Conservation (phyloP, 2,888 invertebrate species). For the Pseudoips prasinana region DNA sequence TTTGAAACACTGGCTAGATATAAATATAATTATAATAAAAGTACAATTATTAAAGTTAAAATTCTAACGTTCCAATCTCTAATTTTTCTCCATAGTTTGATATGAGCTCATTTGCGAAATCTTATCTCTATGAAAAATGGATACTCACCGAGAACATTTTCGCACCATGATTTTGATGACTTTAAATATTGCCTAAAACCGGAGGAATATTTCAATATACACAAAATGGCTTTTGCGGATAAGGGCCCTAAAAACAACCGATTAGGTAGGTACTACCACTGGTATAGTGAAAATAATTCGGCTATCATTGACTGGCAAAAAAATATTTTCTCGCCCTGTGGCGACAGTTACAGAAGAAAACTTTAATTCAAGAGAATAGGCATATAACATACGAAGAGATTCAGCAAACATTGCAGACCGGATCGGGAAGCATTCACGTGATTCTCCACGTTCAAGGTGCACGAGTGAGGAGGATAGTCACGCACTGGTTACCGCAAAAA, state of each 20-base stretch:
- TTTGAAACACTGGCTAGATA: too few relatives aligned
- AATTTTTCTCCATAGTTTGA: too few relatives aligned
- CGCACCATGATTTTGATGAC: neutral
- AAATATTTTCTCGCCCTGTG: too few relatives aligned
- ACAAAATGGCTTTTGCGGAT: neutral
- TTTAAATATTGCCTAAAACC: too few relatives aligned
- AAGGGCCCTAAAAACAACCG: neutral
- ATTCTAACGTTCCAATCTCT: too few relatives aligned
- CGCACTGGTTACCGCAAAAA: conserved; percentile 4
- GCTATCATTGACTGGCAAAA: too few relatives aligned
- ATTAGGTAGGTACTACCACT: neutral
- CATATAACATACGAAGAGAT: conserved; percentile 1
- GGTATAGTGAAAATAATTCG: neutral
- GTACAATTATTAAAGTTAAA: too few relatives aligned
- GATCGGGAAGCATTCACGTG: conserved; percentile 3
- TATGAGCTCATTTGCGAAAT: too few relatives aligned
- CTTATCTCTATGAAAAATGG: neutral
- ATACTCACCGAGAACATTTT: neutral
- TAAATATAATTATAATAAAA: too few relatives aligned
- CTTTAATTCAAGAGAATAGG: neutral
- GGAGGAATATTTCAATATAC: too few relatives aligned
- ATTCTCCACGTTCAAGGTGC: neutral
- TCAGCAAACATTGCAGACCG: neutral
- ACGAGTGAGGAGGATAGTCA: neutral
- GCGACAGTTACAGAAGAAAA: neutral